Conservation (phyloP, 2,797 vertebrate species). For the Gallinago nigripennis region DNA sequence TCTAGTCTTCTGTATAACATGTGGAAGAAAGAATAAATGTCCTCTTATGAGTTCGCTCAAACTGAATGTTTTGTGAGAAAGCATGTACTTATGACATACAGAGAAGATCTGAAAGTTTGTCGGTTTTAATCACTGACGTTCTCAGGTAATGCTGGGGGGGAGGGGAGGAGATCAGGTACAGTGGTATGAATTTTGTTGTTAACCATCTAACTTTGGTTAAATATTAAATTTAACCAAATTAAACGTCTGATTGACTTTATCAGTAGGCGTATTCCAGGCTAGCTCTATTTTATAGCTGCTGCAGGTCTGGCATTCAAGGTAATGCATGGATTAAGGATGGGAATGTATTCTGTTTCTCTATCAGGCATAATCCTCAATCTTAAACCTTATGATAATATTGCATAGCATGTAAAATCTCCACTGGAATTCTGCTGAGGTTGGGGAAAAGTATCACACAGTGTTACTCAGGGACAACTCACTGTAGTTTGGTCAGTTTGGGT, state of each 20-base stretch:
- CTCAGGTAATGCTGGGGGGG: background rate
- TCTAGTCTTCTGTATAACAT: background rate
- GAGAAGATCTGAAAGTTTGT: background rate
- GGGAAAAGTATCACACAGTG: no score
- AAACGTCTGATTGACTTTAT: background rate
- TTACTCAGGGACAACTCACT: no score
- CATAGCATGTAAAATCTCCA: background rate
- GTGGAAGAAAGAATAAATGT: background rate
- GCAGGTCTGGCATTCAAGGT: background rate
- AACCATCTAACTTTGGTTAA: background rate
- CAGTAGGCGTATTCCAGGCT: background rate
- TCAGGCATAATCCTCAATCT: background rate
- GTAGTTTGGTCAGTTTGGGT: background rate
- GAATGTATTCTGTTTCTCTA: background rate
- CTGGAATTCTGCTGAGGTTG: background rate
- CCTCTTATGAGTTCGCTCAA: background rate
- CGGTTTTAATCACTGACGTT: background rate
- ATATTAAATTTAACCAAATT: background rate
- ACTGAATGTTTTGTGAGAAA: background rate
- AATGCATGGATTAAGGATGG: background rate
- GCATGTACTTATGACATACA: accelerated
- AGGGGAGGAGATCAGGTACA: background rate
- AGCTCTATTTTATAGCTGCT: background rate
- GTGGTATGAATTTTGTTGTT: background rate
- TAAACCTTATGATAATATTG: background rate